A percentile compares a stretch with the other conserved stretches of the same genome.
Evolutionary conservation across 1,140 invertebrate species (phyloP).

Genomic region (Mycetomoellerius zeteki): DNA sequence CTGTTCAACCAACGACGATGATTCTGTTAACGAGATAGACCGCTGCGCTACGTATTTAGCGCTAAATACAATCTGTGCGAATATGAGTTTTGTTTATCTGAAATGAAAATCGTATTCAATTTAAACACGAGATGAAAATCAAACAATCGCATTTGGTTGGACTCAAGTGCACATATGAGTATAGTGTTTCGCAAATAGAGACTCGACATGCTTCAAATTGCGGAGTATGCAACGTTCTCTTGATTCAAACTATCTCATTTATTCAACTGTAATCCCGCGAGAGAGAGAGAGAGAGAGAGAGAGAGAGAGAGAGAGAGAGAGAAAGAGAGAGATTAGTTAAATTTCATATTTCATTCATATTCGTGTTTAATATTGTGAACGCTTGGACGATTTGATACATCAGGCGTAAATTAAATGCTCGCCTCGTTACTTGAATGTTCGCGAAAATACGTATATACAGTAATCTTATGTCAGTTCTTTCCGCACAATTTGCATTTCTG

Average conservation of each 20-base stretch:
- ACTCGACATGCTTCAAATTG: slow-evolving; percentile 26
- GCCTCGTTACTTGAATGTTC: neutral
- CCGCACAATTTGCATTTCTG: slow-evolving; percentile 50
- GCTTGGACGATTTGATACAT: neutral
- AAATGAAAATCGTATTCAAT: slow-evolving; percentile 59
- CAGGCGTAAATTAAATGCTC: neutral
- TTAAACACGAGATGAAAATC: slow-evolving; percentile 62
- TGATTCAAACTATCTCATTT: slow-evolving; percentile 49
- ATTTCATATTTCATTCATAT: neutral
- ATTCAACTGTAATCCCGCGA: slow-evolving; percentile 2
- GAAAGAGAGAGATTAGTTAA: slow-evolving; percentile 4
- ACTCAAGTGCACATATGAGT: slow-evolving; percentile 34
- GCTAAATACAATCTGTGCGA: slow-evolving; percentile 46
- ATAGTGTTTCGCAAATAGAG: slow-evolving; percentile 28
- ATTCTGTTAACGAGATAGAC: slow-evolving; percentile 43
- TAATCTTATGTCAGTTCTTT: slow-evolving; percentile 32
- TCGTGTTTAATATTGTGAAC: slow-evolving; percentile 10
- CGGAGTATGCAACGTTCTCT: neutral
- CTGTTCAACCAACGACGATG: slow-evolving; percentile 17
- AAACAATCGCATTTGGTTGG: slow-evolving; percentile 41
- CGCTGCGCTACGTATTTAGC: slow-evolving; percentile 17
- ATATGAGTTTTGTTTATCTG: slow-evolving; percentile 61
- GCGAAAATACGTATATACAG: neutral
- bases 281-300: neutral
- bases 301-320: too few species aligned